Evolutionary conservation across 2,797 vertebrate species (phyloP), one percentile per base, ranked within the genome.

Genomic region (Phalanger gymnotis): DNA sequence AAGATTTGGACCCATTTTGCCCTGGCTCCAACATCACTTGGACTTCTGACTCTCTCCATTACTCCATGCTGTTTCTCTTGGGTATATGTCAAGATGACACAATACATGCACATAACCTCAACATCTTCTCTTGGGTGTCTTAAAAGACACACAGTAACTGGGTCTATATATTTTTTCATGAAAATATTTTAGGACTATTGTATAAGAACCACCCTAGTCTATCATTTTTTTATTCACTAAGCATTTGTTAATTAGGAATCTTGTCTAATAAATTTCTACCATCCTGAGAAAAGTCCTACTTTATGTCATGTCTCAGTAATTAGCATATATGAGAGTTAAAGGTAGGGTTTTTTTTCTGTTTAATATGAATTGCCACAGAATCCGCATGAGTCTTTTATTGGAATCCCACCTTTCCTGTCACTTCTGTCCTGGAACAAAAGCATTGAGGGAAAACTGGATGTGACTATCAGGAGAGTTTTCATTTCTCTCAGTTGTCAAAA

Each of bases 361-460:
- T 87, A 94, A 54, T 13, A 30, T 92, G 47, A 93, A 57, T 93
- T 95, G 93, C 95, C 81, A 93, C 91, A 87, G 53, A 54, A n/a
- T 92, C n/a, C 19, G 92, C 53, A 9, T 31, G 90, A 27, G 73
- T 34, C 57, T 73, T 93, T 34, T 90, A 66, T 66, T 90, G 16
- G 6, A 66, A 3, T 47, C 51, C 14, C 34, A 73, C 53, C 16
- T 93, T 81, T 31, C 25, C 53, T 90, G 56, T 94, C 92, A 52
- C 34, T n/a, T 96, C 52, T 91, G 14, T 96, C 22, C 57, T 40
- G 11, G 25, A 13, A 34, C 53, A 91, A 90, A 93, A 81, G 5
- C 51, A 52, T 19, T 93, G 54, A 95, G 52, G 92, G 52, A 52
- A n/a, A 61, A 93, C 3, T 19, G 66, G 19, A 40, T 73, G n/a